phyloP scores from a whole-genome alignment of 2,797 vertebrate genomes.

The Alauda arvensis region DNA sequence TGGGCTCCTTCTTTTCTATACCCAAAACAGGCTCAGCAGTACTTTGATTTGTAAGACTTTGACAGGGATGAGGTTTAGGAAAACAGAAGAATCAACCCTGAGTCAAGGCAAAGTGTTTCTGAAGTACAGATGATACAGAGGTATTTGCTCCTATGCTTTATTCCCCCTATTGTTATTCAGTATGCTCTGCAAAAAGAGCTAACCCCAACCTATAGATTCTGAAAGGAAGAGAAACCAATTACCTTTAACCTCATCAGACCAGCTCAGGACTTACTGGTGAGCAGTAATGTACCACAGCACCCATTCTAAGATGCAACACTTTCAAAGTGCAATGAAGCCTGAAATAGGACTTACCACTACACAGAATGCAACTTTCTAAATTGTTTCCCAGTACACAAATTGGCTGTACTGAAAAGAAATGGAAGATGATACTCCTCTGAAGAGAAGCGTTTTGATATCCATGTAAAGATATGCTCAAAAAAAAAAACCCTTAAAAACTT shows the following conservation, averaged over 20 bases:
- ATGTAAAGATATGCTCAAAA: background rate
- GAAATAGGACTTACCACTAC: background rate
- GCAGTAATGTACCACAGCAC: background rate
- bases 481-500: rapidly evolving
- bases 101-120: background rate
- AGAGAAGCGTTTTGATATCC: background rate
- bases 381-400: background rate
- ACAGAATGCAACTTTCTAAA: background rate
- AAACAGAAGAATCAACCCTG: background rate
- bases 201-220: background rate
- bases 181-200: background rate
- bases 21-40: background rate
- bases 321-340: background rate
- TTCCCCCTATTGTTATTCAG: background rate
- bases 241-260: background rate
- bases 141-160: background rate
- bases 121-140: background rate
- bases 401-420: background rate
- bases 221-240: background rate
- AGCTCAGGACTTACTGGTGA: background rate
- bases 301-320: background rate
- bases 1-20: background rate
- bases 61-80: background rate
- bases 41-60: background rate
- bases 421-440: background rate